Conservation (phyloP, 2,113 vertebrate genomes). For the Oenanthe melanoleuca region DNA sequence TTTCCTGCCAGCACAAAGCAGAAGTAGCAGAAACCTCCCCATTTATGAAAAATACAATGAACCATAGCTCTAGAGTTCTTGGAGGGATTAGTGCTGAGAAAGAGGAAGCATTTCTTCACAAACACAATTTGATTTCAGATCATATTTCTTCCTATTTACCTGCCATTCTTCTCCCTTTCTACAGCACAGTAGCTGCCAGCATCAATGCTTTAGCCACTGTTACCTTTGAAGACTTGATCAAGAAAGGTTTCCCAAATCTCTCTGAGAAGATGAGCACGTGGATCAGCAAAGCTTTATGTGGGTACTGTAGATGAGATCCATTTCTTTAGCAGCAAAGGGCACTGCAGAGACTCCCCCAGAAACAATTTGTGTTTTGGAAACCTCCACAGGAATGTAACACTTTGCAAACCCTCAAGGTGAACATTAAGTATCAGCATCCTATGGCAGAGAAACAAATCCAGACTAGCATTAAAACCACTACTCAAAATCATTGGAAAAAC, state of each 20-base stretch:
- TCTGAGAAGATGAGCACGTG: conserved; percentile 78
- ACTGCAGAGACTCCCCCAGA: neutral
- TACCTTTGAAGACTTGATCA: conserved; percentile 86
- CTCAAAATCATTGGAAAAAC: neutral
- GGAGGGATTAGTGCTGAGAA: neutral
- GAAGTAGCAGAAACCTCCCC: neutral
- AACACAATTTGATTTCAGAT: neutral
- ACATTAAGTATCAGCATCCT: neutral
- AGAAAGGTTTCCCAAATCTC: conserved; percentile 73
- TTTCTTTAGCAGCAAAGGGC: neutral
- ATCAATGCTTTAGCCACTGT: conserved; percentile 90
- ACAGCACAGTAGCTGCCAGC: conserved; percentile 86
- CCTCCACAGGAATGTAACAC: neutral
- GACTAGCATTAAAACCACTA: neutral
- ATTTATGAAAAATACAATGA: accelerated
- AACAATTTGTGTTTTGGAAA: neutral
- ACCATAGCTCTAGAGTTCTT: neutral
- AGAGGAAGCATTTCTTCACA: neutral
- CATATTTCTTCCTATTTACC: neutral
- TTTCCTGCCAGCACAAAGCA: neutral
- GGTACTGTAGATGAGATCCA: conserved; percentile 35
- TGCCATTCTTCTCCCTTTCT: neutral
- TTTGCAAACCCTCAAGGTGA: neutral
- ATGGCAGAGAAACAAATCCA: accelerated
- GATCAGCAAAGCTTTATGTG: conserved; percentile 89